Conservation (phyloP, 2,888 invertebrate species). For the Agrochola lychnidis region DNA sequence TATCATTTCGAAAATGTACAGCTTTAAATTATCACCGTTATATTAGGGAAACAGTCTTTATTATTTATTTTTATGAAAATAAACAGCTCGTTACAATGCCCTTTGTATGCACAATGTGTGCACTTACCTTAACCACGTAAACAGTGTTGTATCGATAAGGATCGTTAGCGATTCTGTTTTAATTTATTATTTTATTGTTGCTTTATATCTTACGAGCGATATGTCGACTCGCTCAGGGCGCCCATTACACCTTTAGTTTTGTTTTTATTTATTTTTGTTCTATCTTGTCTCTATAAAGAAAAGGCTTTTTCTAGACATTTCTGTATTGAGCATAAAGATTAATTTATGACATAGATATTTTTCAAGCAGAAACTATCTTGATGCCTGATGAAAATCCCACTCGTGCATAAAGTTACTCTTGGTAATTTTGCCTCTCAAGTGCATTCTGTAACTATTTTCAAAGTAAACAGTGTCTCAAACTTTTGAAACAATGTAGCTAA, state of each 20-base stretch:
- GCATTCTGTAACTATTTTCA: background rate
- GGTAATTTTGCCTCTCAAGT: too few species aligned
- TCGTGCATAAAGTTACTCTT: background rate
- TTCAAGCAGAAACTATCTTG: background rate
- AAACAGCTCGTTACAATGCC: conserved; percentile 2
- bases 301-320: conserved; percentile 10
- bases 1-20: background rate
- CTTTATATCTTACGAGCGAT: conserved; percentile 49
- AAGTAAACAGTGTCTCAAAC: background rate
- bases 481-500: conserved; percentile 23
- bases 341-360: background rate
- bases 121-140: conserved; percentile 75
- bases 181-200: conserved; percentile 55
- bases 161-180: conserved; percentile 82
- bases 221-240: conserved; percentile 47
- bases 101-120: conserved; percentile 17
- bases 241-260: conserved; percentile 44
- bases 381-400: background rate
- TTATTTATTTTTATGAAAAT: conserved; percentile 10
- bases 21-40: background rate
- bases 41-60: background rate
- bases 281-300: background rate
- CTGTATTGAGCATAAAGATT: background rate
- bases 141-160: conserved; percentile 76
- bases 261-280: background rate